A percentile compares a stretch with the other conserved stretches of the same genome.
Evolutionary conservation across 2,113 vertebrate species (phyloP).

Genomic region (Muntiacus reevesi): DNA sequence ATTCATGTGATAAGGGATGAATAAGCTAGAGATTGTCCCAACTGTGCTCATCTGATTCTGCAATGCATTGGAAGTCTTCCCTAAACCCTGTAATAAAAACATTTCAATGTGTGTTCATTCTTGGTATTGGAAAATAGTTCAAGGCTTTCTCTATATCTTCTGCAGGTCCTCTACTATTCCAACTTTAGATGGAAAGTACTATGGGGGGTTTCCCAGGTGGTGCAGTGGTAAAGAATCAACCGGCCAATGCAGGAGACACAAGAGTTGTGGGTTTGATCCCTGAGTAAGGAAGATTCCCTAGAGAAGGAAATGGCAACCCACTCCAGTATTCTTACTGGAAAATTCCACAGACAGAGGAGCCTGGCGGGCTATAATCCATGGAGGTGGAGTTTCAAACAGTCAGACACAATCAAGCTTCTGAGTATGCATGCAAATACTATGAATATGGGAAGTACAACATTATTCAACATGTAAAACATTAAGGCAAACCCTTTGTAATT

Average conservation of each 20-base stretch:
- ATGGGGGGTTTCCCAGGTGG: too few species aligned
- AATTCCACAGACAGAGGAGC: not conserved
- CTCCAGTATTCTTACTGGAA: not conserved
- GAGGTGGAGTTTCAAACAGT: not conserved
- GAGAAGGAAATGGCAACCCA: not conserved
- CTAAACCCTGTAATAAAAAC: not conserved
- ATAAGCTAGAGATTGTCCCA: too few species aligned
- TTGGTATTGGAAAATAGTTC: too few species aligned
- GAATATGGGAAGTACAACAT: not conserved
- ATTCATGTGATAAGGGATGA: not conserved
- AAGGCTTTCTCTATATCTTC: not conserved
- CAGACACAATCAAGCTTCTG: not conserved
- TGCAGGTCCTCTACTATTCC: not conserved
- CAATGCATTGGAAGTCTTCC: not conserved
- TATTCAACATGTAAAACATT: not conserved
- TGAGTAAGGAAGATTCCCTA: not conserved
- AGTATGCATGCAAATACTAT: accelerated
- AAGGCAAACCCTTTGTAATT: not conserved
- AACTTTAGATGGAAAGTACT: not conserved
- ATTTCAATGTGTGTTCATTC: not conserved
- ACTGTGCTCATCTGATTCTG: not conserved
- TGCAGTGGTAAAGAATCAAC: too few species aligned
- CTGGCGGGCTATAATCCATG: accelerated
- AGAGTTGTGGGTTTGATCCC: not conserved
- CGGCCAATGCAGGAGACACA: not conserved